Conservation (phyloP, 2,113 vertebrate genomes). For the Egretta garzetta region DNA sequence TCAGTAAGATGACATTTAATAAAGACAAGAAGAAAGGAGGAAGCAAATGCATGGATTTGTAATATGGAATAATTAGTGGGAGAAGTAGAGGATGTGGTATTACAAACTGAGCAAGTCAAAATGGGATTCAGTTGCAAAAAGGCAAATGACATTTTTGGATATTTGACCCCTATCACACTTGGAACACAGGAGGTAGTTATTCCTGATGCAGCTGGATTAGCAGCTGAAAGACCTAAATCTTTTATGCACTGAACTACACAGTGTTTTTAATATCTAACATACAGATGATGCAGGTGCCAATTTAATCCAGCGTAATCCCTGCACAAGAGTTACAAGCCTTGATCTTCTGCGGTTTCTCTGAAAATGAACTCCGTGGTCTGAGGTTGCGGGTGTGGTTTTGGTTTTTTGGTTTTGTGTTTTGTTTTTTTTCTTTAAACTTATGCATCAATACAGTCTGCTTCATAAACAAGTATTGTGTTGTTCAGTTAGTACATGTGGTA, state of each 20-base stretch:
- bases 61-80: neutral
- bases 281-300: neutral
- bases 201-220: neutral
- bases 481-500: neutral
- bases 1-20: neutral
- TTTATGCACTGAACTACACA: neutral
- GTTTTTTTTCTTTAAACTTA: neutral
- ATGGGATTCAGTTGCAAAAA: neutral
- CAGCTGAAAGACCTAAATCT: neutral
- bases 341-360: neutral
- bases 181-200: neutral
- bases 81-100: neutral
- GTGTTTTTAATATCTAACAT: neutral
- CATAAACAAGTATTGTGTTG: neutral
- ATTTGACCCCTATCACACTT: neutral
- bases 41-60: neutral
- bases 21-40: neutral
- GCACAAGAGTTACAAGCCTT: neutral
- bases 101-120: neutral
- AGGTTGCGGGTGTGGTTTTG: neutral
- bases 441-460: neutral
- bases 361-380: neutral
- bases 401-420: neutral
- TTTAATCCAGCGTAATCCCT: neutral
- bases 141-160: neutral